phyloP scores from a whole-genome alignment of 2,113 vertebrate species.

The Nymphicus hollandicus region DNA sequence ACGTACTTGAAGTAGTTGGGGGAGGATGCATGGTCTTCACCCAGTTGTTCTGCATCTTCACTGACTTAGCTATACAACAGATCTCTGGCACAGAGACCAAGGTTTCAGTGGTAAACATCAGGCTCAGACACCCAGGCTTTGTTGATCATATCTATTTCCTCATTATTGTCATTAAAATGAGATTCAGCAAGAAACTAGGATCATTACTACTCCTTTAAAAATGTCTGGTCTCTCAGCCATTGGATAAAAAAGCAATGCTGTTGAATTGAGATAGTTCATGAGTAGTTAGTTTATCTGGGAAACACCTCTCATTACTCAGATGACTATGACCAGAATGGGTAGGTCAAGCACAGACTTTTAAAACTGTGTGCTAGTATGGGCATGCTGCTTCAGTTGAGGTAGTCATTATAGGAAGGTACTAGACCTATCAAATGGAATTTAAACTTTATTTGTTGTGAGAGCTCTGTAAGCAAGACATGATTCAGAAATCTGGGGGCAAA shows the following conservation, averaged over 20 bases:
- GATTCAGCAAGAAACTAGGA: neutral
- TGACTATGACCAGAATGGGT: neutral
- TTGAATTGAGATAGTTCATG: neutral
- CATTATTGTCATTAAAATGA: neutral
- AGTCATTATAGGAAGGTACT: neutral
- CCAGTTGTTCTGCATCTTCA: neutral
- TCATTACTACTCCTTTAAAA: neutral
- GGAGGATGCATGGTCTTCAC: neutral
- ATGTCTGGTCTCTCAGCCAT: neutral
- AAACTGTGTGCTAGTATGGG: neutral
- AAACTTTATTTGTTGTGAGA: neutral
- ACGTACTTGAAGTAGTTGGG: fast-evolving
- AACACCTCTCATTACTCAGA: neutral
- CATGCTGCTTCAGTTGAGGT: neutral
- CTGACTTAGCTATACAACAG: neutral
- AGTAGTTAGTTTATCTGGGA: neutral
- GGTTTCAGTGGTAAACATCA: neutral
- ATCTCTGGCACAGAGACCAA: neutral
- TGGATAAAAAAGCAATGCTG: neutral
- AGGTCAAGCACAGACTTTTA: neutral
- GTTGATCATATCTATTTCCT: neutral
- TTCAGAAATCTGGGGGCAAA: neutral
- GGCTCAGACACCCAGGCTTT: neutral
- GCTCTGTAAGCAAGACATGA: neutral
- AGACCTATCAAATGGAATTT: neutral